Base-by-base conservation (phyloP, 2,888 invertebrate genomes). In the Panopea generosa region DNA sequence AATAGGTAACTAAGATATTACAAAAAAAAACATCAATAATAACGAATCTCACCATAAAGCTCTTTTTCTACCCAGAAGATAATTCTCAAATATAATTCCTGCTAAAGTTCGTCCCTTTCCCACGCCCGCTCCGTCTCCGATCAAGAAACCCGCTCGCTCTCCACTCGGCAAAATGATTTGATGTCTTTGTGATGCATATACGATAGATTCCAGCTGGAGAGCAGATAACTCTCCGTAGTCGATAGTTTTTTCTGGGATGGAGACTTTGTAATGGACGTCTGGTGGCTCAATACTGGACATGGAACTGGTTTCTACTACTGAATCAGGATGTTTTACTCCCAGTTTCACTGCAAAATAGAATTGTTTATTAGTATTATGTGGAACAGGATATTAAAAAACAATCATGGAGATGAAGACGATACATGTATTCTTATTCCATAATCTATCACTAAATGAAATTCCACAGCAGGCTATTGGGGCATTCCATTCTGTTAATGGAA, bases 251-350 rank as follows among this genome's bases (percentile, higher is more conserved):
- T 91, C 95, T 0, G 99, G 98, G 50, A 95, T 92, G 43, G 90
- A 84, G 27, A 94, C 80, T 43, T 91, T 89, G 93, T 99, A 99
- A 94, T 96, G 96, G 65, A 98, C 96, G 92, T 99, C 97, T 1
- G 97, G 96, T 0, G 99, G 98, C 89, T 97, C 97, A 61, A 99
- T 98, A 45, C 98, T 98, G 0, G 98, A 97, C 52, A 99, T 94
- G 0, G 99, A 99, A 9, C 98, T 98, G 0, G 99, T 99, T 93
- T 99, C 99, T 9, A 99, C 99, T 6, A 99, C 99, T 0, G 98
- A 96, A 94, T 99, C 99, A 0, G 99, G 99, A 94, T 99, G 99
- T 90, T 97, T 97, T 87, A 95, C 95, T 14, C 99, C 99, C 61
- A 98, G 93, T 93, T 97, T 97, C 87, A 98, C 96, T 97, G 93